Base-by-base conservation (phyloP, 2,888 invertebrate species). In the Sipunculus nudus region DNA sequence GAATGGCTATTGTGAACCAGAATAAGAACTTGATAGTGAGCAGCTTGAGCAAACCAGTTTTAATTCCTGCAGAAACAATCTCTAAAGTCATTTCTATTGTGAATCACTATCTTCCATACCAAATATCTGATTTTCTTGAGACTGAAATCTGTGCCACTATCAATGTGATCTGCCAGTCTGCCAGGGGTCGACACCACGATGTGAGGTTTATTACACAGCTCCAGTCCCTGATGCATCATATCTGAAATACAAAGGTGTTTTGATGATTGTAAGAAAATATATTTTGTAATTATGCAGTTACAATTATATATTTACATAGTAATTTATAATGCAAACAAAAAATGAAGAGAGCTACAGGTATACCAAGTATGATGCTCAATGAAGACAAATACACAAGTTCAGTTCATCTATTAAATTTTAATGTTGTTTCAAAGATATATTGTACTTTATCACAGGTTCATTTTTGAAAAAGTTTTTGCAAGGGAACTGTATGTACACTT, bases 161-260 rank as follows among this genome's bases (percentile, higher is more conserved):
- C 89, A 10, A 98, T 87, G 80, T 96, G 96, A 84, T 98, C 98
- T 0, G 94, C 93, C 39, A 99, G 84, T 21, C 97, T 83, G 1
- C 99, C 99, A 0, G 99, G 98, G 81, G 98, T 98, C 0, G 97
- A 94, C 0, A 99, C 92, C 1, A 99, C 92, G 71, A 99, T 90
- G 81, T 99, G 98, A 0, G 98, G 98, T 54, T 90, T 88, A 67
- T 89, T 90, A 13, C 91, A 87, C 23, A 98, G 85, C 74, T 94
- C 92, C 74, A 89, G 86, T 0, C 93, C 93, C 84, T 98, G 97
- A 16, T 89, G 86, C 59, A 96, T 88, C 88, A 95, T 94, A 81
- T 84, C 84, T 81, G 72, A 5, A 67, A 64, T 39, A 63, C 53
- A 40, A 28, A 57, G 8, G n/a, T 8, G 16, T 10, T 16, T 13